These are phyloP conservation scores for Hesperophylax magnus DNA, from an alignment of 1,140 invertebrate species.

Conservation along the genomic window DNA sequence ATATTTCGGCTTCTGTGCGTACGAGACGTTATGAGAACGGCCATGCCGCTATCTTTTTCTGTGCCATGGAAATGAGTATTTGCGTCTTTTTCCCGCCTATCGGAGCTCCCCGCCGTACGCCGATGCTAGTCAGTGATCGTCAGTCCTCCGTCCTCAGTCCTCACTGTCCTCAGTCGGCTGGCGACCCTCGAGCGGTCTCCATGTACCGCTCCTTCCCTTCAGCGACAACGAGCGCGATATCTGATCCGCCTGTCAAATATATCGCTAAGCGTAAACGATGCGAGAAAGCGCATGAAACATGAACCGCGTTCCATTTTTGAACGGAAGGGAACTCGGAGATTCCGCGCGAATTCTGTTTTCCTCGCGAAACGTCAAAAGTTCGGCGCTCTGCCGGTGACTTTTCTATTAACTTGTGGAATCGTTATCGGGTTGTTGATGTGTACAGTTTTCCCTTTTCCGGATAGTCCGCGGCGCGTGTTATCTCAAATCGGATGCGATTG, in stretches of 20 bases:
- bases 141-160: background rate
- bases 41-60: constrained; percentile 3
- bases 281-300: background rate
- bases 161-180: constrained; percentile 36
- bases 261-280: constrained; percentile 13
- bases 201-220: constrained; percentile 5
- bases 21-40: background rate
- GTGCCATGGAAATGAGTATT: background rate
- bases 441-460: background rate
- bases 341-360: constrained; percentile 1
- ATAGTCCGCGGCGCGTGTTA: background rate
- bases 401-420: background rate
- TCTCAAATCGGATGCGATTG: background rate
- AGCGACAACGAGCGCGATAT: background rate
- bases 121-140: no score
- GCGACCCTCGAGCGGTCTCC: constrained; percentile 34
- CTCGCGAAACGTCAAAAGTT: background rate
- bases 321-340: background rate
- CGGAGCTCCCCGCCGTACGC: constrained; percentile 11
- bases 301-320: background rate
- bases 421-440: background rate
- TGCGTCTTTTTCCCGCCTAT: constrained; percentile 16
- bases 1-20: background rate
- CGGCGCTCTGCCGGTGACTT: background rate
- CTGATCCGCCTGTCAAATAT: constrained; percentile 26